Base-by-base conservation (phyloP, 2,888 invertebrate genomes). In the Venustoraphidia nigricollis region DNA sequence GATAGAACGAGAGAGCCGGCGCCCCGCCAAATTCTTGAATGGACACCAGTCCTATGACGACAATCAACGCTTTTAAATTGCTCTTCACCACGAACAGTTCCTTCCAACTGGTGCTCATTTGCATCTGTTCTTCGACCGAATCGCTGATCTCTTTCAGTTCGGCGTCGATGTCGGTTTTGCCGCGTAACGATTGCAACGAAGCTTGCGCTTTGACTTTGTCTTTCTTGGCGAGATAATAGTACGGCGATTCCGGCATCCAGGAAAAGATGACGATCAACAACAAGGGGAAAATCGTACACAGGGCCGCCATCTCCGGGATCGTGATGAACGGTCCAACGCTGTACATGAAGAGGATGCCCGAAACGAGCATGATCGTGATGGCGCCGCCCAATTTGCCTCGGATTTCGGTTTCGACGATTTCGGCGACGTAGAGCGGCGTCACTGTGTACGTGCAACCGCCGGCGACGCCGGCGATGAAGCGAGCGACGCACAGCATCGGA, bases 231-330 rank as follows among this genome's bases (percentile, higher is more conserved):
- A 70, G 61, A 51, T 66, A 60, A 53, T 65, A 72, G 45, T 75
- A 68, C 0, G 79, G 78, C 1, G 76, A 73, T 66, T 84, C 83
- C n/a, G 83, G 83, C 61, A 82, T 69, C 59, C 74, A 74, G 36
- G 74, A 62, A 60, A 80, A 76, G 9, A 71, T 65, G 11, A 74
- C 48, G 42, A 79, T 65, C 57, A 79, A 76, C 42, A 75, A 58
- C 36, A 77, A 59, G 8, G 80, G 76, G 48, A 79, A 67, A 51
- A 72, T 60, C 54, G 76, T 67, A 58, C 77, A 79, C 60, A 77
- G 70, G 47, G 68, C 63, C 52, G 75, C 76, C 53, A 77, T 66
- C n/a, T 64, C 62, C 54, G 64, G 66, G 65, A 77, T 76, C 52
- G 72, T 65, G 42, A 73, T 73, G 57, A 68, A 69, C 2, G 76